Base-by-base conservation (phyloP, 2,888 invertebrate genomes). In the Acleris laterana region DNA sequence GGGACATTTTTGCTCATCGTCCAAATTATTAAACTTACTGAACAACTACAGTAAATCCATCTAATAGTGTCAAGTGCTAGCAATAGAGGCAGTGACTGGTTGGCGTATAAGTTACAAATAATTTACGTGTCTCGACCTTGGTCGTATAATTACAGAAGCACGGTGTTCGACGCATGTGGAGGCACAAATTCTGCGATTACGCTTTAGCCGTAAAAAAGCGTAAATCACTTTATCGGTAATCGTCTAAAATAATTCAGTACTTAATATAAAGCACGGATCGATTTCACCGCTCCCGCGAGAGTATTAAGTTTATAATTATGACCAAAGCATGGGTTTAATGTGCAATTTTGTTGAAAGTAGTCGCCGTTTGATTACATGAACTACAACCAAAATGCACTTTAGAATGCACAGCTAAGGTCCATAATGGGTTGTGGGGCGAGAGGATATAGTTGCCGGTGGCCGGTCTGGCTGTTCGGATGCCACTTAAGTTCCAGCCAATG, bases 291-390 rank as follows among this genome's bases (percentile, higher is more conserved):
- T 56, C 60, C 38, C 50, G 55, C 49, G 49, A n/a, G 59, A 25
- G 64, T 65, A 69, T 70, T 70, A 63, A 66, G 69, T 62, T 67
- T 64, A 72, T 74, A 74, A 75, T 75, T 72, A 72, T 69, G 65
- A 69, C 58, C 67, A 65, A 66, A 71, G 65, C 70, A 72, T 72
- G 71, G 68, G 62, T 71, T 73, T 76, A 74, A 74, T 77, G 73
- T 72, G 72, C 74, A 75, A 72, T 76, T 77, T 77, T 72, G 73
- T 73, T 69, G 72, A 73, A 76, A 74, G 71, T 69, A 60, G 71
- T 62, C 65, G 65, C 50, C 57, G 64, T 68, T 68, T 62, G 48
- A 55, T 52, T 62, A 52, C 50, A 4, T 1, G 50, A 5, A 16
- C n/a, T n/a, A 7, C 28, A 44, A 6, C 17, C 20, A 50, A 25